Conservation (phyloP, 2,797 vertebrate genomes). For the Silurus lanzhouensis region DNA sequence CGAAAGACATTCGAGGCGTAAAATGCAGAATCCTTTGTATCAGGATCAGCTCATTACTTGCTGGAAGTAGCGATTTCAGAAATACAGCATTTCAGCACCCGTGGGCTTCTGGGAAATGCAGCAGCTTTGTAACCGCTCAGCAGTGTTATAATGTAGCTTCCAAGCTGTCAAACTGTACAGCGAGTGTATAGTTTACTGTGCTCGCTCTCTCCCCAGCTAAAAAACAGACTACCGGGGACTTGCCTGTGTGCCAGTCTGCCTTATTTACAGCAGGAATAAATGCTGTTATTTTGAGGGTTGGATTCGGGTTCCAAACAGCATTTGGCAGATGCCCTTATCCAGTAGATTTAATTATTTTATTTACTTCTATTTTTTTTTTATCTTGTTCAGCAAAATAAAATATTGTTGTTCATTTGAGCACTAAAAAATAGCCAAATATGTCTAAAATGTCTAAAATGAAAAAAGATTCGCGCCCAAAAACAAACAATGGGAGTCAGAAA, state of each 20-base stretch:
- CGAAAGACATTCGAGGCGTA: neutral
- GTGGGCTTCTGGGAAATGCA: constrained; percentile 25
- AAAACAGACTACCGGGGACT: neutral
- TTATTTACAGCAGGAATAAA: neutral
- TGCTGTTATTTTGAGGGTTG: too few species aligned
- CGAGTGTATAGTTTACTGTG: neutral
- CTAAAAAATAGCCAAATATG: too few species aligned
- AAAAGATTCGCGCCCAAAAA: too few species aligned
- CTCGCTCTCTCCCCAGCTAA: neutral
- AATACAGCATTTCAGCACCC: constrained; percentile 27
- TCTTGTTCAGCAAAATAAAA: too few species aligned
- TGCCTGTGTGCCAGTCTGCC: neutral
- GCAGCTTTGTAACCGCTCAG: constrained; percentile 28
- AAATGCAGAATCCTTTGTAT: neutral
- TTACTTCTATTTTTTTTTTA: too few species aligned
- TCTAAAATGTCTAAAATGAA: too few species aligned
- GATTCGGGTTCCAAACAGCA: neutral
- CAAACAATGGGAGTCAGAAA: too few species aligned
- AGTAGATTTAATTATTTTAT: too few species aligned
- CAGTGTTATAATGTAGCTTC: constrained; percentile 1
- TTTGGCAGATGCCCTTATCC: too few species aligned
- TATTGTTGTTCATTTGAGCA: too few species aligned
- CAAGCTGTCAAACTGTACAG: constrained; percentile 17
- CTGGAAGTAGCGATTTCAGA: constrained; percentile 25
- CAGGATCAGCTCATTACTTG: constrained; percentile 30